phyloP scores from a whole-genome alignment of 2,797 vertebrate genomes.

The Lutjanus campechanus region DNA sequence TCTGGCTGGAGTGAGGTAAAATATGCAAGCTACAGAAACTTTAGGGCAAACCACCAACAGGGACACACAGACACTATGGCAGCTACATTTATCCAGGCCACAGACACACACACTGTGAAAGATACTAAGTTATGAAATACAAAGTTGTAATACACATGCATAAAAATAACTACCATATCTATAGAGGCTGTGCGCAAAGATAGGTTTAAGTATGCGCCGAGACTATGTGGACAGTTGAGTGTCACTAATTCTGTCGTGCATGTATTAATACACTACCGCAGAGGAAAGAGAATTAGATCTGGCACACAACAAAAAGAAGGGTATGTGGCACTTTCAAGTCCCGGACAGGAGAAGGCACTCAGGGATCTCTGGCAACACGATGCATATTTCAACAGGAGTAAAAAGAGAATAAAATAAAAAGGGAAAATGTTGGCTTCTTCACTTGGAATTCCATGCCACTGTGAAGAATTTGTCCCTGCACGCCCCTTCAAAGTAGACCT shows the following conservation, averaged over 20 bases:
- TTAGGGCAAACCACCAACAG: slow-evolving; percentile 4
- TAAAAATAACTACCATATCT: background rate
- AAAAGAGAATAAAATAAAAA: slow-evolving; percentile 18
- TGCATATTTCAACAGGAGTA: slow-evolving; percentile 62
- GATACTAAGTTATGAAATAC: background rate
- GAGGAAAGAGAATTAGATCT: slow-evolving; percentile 32
- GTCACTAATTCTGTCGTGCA: slow-evolving; percentile 34
- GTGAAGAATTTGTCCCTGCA: slow-evolving; percentile 43
- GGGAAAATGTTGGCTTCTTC: slow-evolving; percentile 30
- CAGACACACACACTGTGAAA: slow-evolving; percentile 5
- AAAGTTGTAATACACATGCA: background rate
- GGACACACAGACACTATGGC: background rate
- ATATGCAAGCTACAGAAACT: slow-evolving; percentile 38
- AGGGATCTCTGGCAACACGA: slow-evolving; percentile 44
- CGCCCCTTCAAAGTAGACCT: slow-evolving; percentile 55
- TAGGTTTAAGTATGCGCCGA: background rate
- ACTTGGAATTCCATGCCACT: slow-evolving; percentile 14
- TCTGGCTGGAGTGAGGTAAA: slow-evolving; percentile 34
- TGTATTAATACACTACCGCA: slow-evolving; percentile 28
- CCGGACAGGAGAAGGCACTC: slow-evolving; percentile 62
- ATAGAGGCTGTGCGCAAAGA: background rate
- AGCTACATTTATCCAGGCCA: slow-evolving; percentile 7
- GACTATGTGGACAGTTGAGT: slow-evolving; percentile 18
- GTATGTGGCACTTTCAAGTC: slow-evolving; percentile 39
- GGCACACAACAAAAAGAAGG: slow-evolving; percentile 23